These are phyloP conservation scores for Rotaria macrura DNA, from an alignment of 2,888 invertebrate species.

Conservation along the genomic window DNA sequence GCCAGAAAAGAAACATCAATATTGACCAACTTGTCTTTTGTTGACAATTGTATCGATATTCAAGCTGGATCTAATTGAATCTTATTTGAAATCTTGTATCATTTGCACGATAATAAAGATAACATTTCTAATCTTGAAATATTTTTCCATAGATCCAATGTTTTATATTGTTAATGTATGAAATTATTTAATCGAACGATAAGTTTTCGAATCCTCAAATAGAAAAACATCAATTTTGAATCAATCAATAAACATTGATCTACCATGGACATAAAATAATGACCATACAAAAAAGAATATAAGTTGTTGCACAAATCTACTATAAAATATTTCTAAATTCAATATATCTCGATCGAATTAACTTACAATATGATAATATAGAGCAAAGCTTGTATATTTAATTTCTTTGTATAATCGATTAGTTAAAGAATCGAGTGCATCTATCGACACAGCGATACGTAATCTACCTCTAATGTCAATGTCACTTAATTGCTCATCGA, in stretches of 20 bases:
- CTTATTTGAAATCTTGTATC: too few species aligned
- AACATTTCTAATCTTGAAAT: too few species aligned
- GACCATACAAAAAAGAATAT: background rate
- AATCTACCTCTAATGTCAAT: background rate
- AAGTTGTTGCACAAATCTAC: background rate
- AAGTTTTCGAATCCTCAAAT: too few species aligned
- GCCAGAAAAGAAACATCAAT: too few species aligned
- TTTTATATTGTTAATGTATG: too few species aligned
- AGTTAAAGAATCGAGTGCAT: background rate
- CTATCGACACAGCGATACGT: background rate
- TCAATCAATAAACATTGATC: background rate
- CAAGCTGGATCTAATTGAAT: too few species aligned
- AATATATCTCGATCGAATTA: background rate
- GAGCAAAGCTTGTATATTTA: background rate
- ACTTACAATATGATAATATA: background rate
- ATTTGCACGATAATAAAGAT: too few species aligned
- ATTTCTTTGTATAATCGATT: background rate
- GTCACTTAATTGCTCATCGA: background rate
- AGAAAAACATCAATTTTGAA: background rate
- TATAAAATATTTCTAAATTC: background rate
- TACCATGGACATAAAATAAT: background rate
- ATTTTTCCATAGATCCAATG: too few species aligned
- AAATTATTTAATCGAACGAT: too few species aligned
- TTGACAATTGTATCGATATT: too few species aligned
- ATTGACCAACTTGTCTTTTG: too few species aligned